phyloP scores from a whole-genome alignment of 2,888 invertebrate genomes.

The Nephrotoma appendiculata region DNA sequence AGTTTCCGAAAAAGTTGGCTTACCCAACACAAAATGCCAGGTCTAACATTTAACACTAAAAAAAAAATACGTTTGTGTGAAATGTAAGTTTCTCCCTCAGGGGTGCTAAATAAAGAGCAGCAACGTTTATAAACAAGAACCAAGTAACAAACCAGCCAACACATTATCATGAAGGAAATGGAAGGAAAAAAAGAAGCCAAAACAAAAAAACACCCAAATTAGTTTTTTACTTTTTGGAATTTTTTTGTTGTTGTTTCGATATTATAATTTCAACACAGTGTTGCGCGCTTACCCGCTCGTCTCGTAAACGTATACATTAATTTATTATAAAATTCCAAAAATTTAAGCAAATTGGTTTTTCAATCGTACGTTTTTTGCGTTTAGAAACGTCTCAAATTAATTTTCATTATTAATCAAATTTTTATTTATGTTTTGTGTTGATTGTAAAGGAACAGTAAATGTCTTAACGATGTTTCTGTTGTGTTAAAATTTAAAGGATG shows the following conservation, averaged over 20 bases:
- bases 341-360: neutral
- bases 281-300: neutral
- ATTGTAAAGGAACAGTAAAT: no score
- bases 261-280: neutral
- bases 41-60: neutral
- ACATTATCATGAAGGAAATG: no score
- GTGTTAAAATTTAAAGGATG: no score
- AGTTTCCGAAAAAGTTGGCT: neutral
- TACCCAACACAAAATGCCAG: neutral
- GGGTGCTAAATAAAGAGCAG: neutral
- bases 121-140: neutral
- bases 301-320: neutral
- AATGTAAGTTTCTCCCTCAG: neutral
- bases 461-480: no score
- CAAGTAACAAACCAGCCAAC: no score
- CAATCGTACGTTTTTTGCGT: neutral
- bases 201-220: neutral
- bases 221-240: neutral
- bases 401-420: neutral
- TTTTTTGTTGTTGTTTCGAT: neutral
- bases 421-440: neutral
- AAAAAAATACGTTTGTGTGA: neutral
- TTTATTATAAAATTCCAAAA: neutral
- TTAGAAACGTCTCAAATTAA: neutral
- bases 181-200: neutral